Conservation (phyloP, 2,113 vertebrate genomes). For the Thalassoma bifasciatum region DNA sequence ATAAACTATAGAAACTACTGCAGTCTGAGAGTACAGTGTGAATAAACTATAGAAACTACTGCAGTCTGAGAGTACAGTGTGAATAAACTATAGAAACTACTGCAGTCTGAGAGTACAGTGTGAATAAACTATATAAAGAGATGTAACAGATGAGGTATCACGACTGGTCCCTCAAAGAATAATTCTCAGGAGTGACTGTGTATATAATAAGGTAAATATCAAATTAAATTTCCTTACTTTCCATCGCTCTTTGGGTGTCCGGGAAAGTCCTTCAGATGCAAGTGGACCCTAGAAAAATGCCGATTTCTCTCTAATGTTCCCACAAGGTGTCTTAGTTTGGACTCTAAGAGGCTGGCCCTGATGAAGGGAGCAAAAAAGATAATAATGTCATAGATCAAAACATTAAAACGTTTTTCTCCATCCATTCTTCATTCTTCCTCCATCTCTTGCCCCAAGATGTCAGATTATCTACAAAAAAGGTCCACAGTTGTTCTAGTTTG, state of each 20-base stretch:
- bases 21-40: no score
- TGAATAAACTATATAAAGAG: no score
- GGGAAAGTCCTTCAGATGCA: slow-evolving; percentile 89
- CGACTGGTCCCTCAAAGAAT: no score
- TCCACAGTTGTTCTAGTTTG: slow-evolving; percentile 9
- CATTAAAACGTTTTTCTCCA: slow-evolving; percentile 31
- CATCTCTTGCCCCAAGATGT: slow-evolving; percentile 8
- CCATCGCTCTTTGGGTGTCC: slow-evolving; percentile 85
- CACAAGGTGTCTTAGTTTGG: slow-evolving; percentile 92
- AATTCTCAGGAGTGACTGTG: no score
- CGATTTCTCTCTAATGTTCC: slow-evolving; percentile 90
- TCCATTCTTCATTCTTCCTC: no score
- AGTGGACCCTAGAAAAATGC: slow-evolving; percentile 89
- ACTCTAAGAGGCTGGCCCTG: slow-evolving; percentile 93
- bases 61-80: no score
- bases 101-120: no score
- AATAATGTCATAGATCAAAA: slow-evolving; percentile 16
- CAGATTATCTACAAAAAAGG: slow-evolving; percentile 7
- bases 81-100: no score
- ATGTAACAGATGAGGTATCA: no score
- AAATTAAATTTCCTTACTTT: slow-evolving; percentile 83
- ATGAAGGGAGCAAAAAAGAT: slow-evolving; percentile 28
- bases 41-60: no score
- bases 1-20: no score
- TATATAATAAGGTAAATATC: background rate